Evolutionary conservation across 2,888 invertebrate genomes (phyloP), one percentile per base, ranked within the genome.

Genomic region (Euplexia lucipara): DNA sequence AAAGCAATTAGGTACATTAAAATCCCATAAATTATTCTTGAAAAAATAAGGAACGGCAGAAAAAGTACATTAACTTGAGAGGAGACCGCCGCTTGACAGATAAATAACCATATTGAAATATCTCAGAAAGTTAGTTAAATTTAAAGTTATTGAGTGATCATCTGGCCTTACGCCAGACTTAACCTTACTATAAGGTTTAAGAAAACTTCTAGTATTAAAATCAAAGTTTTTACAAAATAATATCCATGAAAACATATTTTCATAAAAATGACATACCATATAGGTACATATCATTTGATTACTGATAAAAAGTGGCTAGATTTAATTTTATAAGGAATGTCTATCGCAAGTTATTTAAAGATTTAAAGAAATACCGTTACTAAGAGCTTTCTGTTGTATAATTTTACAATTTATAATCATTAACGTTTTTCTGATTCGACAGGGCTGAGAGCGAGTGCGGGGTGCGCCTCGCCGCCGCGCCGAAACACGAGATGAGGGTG

Each of bases 321-420:
- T 65, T 56, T 65, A 63, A 58, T 79, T 74, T 75, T 60, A 71
- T 58, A 74, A 77, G 80, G 68, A 79, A 79, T 65, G 61, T 78
- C 72, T 83, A 84, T 82, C 69, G 53, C 71, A 79, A 75, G 77
- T 78, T 74, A 82, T 84, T 52, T 86, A 83, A 84, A 83, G 78
- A 82, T 87, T 78, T 86, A 83, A 85, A 86, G 81, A 84, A 85
- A 86, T 83, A 61, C 89, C 88, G 89, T 90, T 91, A 88, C 83
- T 62, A 74, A 82, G 79, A 84, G 71, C 71, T 88, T 86, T 89
- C 78, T 83, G 84, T 85, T 87, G 93, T 87, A 94, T 93, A 94
- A 94, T 92, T 89, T 82, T 67, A 86, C 90, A 90, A 94, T 94
- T 92, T 92, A 92, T 93, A 91, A 94, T 91, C 91, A 92, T 94